phyloP scores from a whole-genome alignment of 2,797 vertebrate species.

The Mormyrops attenuatus region DNA sequence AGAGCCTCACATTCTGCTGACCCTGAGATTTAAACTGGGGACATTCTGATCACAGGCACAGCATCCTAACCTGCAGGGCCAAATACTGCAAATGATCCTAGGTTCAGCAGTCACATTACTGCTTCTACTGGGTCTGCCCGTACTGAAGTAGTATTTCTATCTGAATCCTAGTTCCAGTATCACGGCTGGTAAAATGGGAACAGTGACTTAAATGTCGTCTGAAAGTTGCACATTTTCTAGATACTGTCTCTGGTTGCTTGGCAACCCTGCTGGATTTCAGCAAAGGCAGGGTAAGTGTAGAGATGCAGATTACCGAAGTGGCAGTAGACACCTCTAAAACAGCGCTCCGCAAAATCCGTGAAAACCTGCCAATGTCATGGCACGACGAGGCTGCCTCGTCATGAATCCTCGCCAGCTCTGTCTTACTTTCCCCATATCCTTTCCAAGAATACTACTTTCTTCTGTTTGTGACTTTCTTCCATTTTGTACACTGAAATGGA shows the following conservation, averaged over 20 bases:
- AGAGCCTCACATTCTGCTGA: background rate
- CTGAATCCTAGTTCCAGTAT: background rate
- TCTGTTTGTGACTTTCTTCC: background rate
- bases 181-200: background rate
- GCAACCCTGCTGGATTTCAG: background rate
- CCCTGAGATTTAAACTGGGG: background rate
- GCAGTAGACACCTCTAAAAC: background rate
- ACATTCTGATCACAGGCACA: background rate
- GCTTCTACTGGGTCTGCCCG: background rate
- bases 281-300: background rate
- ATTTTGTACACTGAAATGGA: background rate
- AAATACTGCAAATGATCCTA: background rate
- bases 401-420: background rate
- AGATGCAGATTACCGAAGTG: background rate
- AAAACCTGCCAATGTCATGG: background rate
- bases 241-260: constrained; percentile 5
- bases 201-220: background rate
- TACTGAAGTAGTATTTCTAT: background rate
- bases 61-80: background rate
- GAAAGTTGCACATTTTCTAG: background rate
- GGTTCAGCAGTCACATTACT: background rate
- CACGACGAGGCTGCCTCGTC: background rate
- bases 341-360: background rate
- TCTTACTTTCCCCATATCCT: background rate
- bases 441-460: background rate